Conservation (phyloP, 2,113 vertebrate genomes). For the Ceyx melanurus region DNA sequence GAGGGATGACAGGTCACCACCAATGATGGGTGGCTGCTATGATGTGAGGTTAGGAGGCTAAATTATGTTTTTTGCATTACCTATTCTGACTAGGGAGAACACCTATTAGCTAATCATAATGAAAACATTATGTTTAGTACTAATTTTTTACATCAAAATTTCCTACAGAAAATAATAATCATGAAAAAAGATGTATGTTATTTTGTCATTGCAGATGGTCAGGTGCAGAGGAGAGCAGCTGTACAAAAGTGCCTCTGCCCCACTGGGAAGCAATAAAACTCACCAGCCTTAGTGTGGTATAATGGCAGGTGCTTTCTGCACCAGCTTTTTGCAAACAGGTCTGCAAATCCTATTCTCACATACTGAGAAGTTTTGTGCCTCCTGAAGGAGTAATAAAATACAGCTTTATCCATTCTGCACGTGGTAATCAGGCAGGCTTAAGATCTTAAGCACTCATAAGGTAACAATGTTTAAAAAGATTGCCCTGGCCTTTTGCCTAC, state of each 20-base stretch:
- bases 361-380: neutral
- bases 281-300: neutral
- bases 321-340: neutral
- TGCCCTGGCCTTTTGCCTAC: neutral
- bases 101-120: neutral
- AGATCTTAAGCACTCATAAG: neutral
- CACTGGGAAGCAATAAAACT: neutral
- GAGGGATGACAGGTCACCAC: neutral
- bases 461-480: conserved; percentile 4
- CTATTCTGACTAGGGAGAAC: neutral
- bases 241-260: neutral
- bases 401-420: conserved; percentile 43
- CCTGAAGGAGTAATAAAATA: conserved; percentile 26
- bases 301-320: neutral
- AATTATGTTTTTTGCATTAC: neutral
- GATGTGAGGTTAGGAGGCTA: neutral
- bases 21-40: neutral
- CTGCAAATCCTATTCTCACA: conserved; percentile 12
- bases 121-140: neutral
- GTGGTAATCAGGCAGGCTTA: conserved; percentile 46
- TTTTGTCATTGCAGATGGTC: neutral
- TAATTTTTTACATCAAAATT: neutral
- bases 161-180: neutral
- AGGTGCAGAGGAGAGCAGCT: neutral
- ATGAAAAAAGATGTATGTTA: neutral